Base-by-base conservation (phyloP, 2,797 vertebrate genomes). In the Cryptoblepharus egeriae region DNA sequence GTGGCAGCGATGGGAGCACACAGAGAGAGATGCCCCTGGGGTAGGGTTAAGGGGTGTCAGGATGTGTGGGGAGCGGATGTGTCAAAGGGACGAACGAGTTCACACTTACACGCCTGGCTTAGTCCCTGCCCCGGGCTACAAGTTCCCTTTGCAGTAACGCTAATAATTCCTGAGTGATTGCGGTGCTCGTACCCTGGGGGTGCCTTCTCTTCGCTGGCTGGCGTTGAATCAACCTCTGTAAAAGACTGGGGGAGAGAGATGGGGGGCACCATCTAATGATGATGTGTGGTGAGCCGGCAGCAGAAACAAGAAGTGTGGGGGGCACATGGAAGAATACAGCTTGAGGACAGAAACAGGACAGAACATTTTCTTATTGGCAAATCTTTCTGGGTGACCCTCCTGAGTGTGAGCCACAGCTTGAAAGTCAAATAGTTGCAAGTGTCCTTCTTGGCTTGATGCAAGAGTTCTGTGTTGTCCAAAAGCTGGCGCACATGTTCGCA, bases 31-130 rank as follows among this genome's bases (percentile, higher is more conserved):
- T 30, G 60, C 58, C 81, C 57, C 35, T 6, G 5, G 60, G 61
- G 49, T 28, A 70, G 49, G 52, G 68, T n/a, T 74, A 9, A 24
- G 60, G 82, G 73, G 49, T 9, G 22, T 10, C 18, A 18, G 69
- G 75, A 61, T 16, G 74, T 16, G 57, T n/a, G 42, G 65, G 65
- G 76, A 74, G 79, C 70, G 35, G 79, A 81, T 71, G 79, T 81
- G 79, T 81, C 61, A 45, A 67, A 61, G n/a, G 61, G 61, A 73
- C 30, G 69, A 57, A 22, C 39, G 70, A 74, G 70, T 84, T 79
- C 82, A 55, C 82, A 84, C 76, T 79, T 79, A 8, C 70, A 84
- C 30, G 82, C 76, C 82, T 84, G 76, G 76, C 70, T 84, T 84
- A 7, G 35, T 74, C 37, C 20, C 11, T 16, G 24, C 32, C 81